Percentiles rank a stretch among this genome's conserved stretches.
Conservation (phyloP, 2,113 vertebrate genomes). For the Rhinopomastus cyanomelas region DNA sequence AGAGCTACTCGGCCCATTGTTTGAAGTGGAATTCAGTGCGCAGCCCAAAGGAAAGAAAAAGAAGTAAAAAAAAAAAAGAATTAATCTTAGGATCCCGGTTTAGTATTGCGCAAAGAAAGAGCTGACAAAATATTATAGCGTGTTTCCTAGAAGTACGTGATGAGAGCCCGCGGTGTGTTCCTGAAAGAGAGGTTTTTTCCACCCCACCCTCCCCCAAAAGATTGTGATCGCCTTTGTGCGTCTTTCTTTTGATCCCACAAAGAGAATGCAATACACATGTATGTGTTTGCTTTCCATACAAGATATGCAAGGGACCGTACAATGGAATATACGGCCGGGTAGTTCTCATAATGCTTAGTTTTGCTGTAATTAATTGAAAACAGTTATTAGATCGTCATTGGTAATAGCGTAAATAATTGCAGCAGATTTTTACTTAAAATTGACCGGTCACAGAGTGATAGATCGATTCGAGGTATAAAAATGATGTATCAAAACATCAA, state of each 20-base stretch:
- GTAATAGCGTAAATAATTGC: slow-evolving; percentile 78
- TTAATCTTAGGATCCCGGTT: not conserved
- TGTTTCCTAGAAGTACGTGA: not conserved
- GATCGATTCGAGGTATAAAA: slow-evolving; percentile 80
- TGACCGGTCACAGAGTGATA: slow-evolving; percentile 76
- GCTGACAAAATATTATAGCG: slow-evolving; percentile 18
- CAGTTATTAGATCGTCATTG: slow-evolving; percentile 79
- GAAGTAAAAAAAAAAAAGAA: not conserved
- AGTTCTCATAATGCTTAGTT: slow-evolving; percentile 54
- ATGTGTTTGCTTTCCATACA: not conserved
- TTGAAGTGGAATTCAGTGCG: not conserved
- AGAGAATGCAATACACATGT: slow-evolving; percentile 26
- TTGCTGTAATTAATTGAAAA: slow-evolving; percentile 75
- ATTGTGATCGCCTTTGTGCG: slow-evolving; percentile 23
- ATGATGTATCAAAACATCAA: slow-evolving; percentile 83
- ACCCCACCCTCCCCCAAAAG: not conserved
- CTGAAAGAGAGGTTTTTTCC: not conserved
- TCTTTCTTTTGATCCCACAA: slow-evolving; percentile 46
- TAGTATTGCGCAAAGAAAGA: not conserved
- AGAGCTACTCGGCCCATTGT: slow-evolving; percentile 2
- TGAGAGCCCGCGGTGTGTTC: not conserved
- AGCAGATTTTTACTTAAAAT: slow-evolving; percentile 79
- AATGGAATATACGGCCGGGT: slow-evolving; percentile 5
- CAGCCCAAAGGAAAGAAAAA: not conserved
- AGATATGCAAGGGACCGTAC: not conserved